Conservation (phyloP, 2,888 invertebrate species). For the Agrotis ipsilon region DNA sequence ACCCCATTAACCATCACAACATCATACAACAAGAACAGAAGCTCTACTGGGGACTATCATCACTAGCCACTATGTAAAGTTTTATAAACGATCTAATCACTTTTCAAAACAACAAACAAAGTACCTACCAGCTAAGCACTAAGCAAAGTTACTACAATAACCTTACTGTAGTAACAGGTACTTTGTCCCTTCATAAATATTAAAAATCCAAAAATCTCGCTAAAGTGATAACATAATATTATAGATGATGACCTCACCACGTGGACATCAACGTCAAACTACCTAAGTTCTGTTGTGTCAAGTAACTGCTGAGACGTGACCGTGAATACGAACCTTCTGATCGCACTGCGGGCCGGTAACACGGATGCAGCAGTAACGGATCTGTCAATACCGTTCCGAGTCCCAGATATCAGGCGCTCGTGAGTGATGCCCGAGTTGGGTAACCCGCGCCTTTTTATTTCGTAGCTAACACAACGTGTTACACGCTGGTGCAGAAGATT, state of each 20-base stretch:
- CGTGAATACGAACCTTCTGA: slow-evolving; percentile 29
- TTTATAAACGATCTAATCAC: too few relatives aligned
- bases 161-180: too few relatives aligned
- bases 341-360: not conserved
- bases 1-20: slow-evolving; percentile 24
- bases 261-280: not conserved
- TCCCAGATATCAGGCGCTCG: slow-evolving; percentile 35
- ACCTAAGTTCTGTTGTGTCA: not conserved
- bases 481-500: not conserved
- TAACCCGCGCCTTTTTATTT: slow-evolving; percentile 42
- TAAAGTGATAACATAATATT: not conserved
- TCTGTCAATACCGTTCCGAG: slow-evolving; percentile 54
- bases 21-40: slow-evolving; percentile 13
- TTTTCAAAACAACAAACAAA: too few relatives aligned
- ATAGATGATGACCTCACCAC: not conserved
- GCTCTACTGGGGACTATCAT: not conserved
- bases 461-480: slow-evolving; percentile 32
- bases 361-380: slow-evolving; percentile 49
- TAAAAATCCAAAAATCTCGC: too few relatives aligned
- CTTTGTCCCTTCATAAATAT: too few relatives aligned
- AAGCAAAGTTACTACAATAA: too few relatives aligned
- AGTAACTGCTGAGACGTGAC: not conserved
- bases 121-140: too few relatives aligned
- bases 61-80: too few relatives aligned
- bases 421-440: slow-evolving; percentile 19